Conservation (phyloP, 2,888 invertebrate species). For the Tortrix viridana region DNA sequence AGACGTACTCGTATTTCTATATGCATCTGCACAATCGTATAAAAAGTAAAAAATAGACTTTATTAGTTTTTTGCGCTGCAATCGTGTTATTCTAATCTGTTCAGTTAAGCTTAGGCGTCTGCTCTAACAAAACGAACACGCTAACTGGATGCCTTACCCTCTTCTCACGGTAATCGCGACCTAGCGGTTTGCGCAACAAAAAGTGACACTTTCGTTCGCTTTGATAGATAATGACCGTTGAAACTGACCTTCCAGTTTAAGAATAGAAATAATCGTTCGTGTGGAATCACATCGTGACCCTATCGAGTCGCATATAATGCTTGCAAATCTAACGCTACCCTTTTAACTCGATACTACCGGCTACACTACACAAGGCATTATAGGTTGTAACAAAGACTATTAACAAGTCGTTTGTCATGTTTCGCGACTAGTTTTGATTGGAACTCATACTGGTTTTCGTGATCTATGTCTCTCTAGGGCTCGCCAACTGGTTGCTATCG, state of each 20-base stretch:
- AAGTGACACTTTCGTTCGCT: conserved; percentile 37
- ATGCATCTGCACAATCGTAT: conserved; percentile 17
- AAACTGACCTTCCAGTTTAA: conserved; percentile 40
- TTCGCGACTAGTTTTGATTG: conserved; percentile 50
- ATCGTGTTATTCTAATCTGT: conserved; percentile 21
- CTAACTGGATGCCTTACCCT: conserved; percentile 13
- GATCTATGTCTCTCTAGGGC: conserved; percentile 48
- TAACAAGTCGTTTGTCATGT: conserved; percentile 74
- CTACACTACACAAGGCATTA: conserved; percentile 66
- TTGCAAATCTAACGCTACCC: conserved; percentile 46
- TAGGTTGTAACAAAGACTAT: conserved; percentile 64
- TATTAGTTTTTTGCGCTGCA: conserved; percentile 21
- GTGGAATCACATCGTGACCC: conserved; percentile 38
- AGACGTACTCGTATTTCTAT: conserved; percentile 17
- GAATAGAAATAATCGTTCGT: conserved; percentile 36
- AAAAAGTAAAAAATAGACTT: conserved; percentile 17
- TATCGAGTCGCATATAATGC: conserved; percentile 36
- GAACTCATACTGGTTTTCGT: conserved; percentile 52
- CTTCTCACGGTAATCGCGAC: conserved; percentile 33
- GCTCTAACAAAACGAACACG: conserved; percentile 13
- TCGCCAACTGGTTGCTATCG: conserved; percentile 50
- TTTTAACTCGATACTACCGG: conserved; percentile 66
- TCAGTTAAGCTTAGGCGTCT: conserved; percentile 28
- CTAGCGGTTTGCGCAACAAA: conserved; percentile 38
- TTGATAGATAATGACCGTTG: conserved; percentile 35